Conservation (phyloP, 2,888 invertebrate species). For the Crocallis elinguaria region DNA sequence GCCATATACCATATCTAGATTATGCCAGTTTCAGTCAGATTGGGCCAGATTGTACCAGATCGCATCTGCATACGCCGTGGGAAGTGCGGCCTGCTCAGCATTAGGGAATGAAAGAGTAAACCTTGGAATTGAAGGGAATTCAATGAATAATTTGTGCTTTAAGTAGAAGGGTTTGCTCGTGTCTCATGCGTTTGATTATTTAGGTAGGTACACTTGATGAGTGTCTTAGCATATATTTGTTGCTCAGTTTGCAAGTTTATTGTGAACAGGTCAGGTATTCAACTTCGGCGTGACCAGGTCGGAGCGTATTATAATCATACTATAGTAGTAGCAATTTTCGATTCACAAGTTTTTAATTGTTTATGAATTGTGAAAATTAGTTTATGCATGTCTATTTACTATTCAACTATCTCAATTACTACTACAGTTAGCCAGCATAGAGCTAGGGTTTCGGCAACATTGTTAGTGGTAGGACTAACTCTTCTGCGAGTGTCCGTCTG, state of each 20-base stretch:
- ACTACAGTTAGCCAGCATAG: too few species aligned
- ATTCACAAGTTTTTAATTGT: too few species aligned
- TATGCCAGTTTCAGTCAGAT: conserved; percentile 44
- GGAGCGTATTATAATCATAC: too few species aligned
- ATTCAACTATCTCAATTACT: too few species aligned
- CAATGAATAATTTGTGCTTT: conserved; percentile 25
- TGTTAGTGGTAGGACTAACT: too few species aligned
- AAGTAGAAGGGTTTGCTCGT: conserved; percentile 4
- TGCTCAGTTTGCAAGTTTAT: not conserved
- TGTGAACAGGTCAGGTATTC: too few species aligned
- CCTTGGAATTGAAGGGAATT: conserved; percentile 21
- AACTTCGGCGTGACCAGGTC: too few species aligned
- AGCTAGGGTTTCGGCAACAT: too few species aligned
- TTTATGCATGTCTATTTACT: too few species aligned
- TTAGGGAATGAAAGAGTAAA: conserved; percentile 31
- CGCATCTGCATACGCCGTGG: conserved; percentile 74
- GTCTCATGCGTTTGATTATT: conserved; percentile 11
- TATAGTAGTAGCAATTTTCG: too few species aligned
- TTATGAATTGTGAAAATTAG: too few species aligned
- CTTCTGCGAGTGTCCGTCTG: too few species aligned
- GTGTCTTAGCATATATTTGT: conserved; percentile 12
- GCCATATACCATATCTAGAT: conserved; percentile 55
- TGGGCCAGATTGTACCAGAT: conserved; percentile 33
- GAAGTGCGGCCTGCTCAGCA: conserved; percentile 48
- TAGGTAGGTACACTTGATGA: conserved; percentile 9